These are phyloP conservation scores for Arctocebus calabarensis DNA, from an alignment of 2,797 vertebrate genomes.

Conservation along the genomic window DNA sequence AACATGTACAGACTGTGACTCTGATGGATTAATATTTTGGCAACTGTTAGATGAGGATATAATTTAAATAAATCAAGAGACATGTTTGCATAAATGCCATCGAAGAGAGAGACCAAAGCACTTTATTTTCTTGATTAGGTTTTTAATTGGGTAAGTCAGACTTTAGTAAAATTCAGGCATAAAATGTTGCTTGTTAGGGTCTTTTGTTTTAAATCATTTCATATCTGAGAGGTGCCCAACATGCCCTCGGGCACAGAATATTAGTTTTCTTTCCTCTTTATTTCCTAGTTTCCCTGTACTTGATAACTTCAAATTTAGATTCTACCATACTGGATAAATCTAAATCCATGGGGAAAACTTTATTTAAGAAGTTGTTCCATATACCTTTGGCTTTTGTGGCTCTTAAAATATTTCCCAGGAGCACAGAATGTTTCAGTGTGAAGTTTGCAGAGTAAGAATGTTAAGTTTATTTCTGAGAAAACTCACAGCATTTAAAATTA, in stretches of 20 bases:
- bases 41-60: not conserved
- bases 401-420: constrained; percentile 26
- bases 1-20: not conserved
- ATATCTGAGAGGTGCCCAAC: not conserved
- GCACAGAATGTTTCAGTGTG: not conserved
- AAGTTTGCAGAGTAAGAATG: not conserved
- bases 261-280: not conserved
- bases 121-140: not conserved
- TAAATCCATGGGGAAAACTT: constrained; percentile 2
- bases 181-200: not conserved
- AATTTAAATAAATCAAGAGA: not conserved
- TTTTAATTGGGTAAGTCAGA: not conserved
- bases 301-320: not conserved
- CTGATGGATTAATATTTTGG: not conserved
- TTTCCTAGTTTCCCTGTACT: not conserved
- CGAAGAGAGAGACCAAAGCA: not conserved
- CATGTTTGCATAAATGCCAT: constrained; percentile 7
- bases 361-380: not conserved
- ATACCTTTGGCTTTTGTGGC: not conserved
- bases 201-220: not conserved
- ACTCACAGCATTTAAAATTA: not conserved
- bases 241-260: not conserved
- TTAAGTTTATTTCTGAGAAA: constrained; percentile 4
- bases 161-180: not conserved
- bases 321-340: not conserved